Percentiles rank a stretch among this genome's conserved stretches.
Evolutionary conservation across 2,888 invertebrate genomes (phyloP).

Genomic region (Polymixis lichenea): DNA sequence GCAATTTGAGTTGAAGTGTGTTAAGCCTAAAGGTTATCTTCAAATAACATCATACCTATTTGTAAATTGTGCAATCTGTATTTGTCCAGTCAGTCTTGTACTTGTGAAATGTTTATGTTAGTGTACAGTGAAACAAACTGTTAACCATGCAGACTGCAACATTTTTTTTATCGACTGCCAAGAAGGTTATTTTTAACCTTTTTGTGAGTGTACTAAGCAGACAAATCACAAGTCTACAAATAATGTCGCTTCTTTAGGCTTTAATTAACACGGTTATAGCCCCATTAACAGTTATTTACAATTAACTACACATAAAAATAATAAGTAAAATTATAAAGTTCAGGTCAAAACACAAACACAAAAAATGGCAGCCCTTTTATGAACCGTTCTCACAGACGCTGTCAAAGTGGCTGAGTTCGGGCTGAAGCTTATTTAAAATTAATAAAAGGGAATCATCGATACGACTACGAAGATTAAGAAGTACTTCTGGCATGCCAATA

Average conservation of each 20-base stretch:
- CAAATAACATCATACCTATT: constrained; percentile 1
- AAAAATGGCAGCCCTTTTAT: not conserved
- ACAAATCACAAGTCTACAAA: not conserved
- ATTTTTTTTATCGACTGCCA: not conserved
- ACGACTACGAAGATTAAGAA: not conserved
- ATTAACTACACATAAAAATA: no score
- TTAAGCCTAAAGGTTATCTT: constrained; percentile 36
- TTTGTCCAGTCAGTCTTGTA: constrained; percentile 4
- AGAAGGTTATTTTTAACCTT: not conserved
- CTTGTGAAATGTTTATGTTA: constrained; percentile 3
- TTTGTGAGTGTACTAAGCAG: not conserved
- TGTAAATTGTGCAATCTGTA: constrained; percentile 23
- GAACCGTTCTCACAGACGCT: not conserved
- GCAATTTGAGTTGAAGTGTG: not conserved
- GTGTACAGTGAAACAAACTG: constrained; percentile 9
- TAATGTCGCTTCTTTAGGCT: not conserved
- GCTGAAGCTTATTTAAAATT: not conserved
- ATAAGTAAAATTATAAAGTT: not conserved
- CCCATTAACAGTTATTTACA: not conserved
- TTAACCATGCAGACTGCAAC: not conserved
- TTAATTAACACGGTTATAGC: not conserved
- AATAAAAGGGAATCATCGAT: not conserved
- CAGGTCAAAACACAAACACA: no score
- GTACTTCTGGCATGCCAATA: not conserved
- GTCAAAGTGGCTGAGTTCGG: not conserved